A percentile compares a stretch with the other conserved stretches of the same genome.
phyloP scores from a whole-genome alignment of 1,140 invertebrate genomes.

The Zeugodacus cucurbitae region DNA sequence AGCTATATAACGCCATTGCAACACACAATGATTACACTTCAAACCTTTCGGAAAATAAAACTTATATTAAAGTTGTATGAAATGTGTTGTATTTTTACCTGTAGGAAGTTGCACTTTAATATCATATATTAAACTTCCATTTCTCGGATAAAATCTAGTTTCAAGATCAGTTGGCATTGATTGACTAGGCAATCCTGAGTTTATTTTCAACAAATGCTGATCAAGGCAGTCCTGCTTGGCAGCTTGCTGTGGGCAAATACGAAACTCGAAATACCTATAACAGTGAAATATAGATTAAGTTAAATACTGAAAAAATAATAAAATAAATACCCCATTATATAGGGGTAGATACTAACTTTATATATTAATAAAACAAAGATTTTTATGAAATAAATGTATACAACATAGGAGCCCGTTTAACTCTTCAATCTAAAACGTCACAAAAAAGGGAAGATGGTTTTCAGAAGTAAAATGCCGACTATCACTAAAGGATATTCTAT shows the following conservation, averaged over 20 bases:
- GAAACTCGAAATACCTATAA: background rate
- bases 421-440: too few relatives aligned
- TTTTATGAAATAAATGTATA: too few relatives aligned
- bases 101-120: constrained; percentile 76
- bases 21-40: constrained; percentile 80
- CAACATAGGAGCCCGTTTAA: too few relatives aligned
- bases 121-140: constrained; percentile 83
- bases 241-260: background rate
- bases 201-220: constrained; percentile 73
- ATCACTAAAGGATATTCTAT: too few relatives aligned
- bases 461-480: too few relatives aligned
- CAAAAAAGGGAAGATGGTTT: too few relatives aligned
- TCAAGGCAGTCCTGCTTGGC: constrained; percentile 83
- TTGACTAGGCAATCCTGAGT: constrained; percentile 65
- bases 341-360: too few relatives aligned
- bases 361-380: too few relatives aligned
- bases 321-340: too few relatives aligned
- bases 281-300: background rate
- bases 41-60: constrained; percentile 57
- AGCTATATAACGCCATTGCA: constrained; percentile 85
- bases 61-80: background rate
- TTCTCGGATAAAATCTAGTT: constrained; percentile 77
- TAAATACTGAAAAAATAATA: too few relatives aligned
- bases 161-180: constrained; percentile 60
- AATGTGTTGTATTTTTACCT: constrained; percentile 52